A percentile compares a stretch with the other conserved stretches of the same genome.
phyloP scores from a whole-genome alignment of 2,888 invertebrate genomes.

The Trypoxylon attenuatum region DNA sequence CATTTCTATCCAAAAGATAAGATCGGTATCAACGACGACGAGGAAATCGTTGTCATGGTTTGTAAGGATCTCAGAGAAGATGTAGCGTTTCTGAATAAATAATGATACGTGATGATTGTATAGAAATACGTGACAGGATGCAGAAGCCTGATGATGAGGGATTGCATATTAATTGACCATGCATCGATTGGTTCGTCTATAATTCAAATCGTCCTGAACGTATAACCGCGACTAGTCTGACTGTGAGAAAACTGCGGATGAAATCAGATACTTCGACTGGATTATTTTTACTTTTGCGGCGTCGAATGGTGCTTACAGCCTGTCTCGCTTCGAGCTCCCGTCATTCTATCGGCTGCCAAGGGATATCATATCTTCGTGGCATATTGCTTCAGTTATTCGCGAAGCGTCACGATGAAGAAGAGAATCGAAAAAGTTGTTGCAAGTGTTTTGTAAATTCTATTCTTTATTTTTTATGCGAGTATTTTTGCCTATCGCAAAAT shows the following conservation, averaged over 20 bases:
- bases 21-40: not conserved
- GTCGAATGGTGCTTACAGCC: not conserved
- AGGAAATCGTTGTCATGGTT: not conserved
- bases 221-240: constrained; percentile 7
- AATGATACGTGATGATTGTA: not conserved
- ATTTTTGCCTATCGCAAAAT: too few relatives aligned
- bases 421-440: too few relatives aligned
- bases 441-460: too few relatives aligned
- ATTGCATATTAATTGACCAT: constrained; percentile 20
- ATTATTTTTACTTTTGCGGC: constrained; percentile 1
- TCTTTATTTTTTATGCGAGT: too few relatives aligned
- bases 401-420: not conserved
- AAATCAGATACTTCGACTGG: constrained; percentile 8
- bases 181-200: not conserved
- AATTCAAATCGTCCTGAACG: not conserved
- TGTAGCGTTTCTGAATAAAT: too few relatives aligned
- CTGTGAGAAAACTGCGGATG: constrained; percentile 1
- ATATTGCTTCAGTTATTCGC: not conserved
- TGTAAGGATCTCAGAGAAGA: too few relatives aligned
- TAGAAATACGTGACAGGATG: not conserved
- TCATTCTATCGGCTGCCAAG: not conserved
- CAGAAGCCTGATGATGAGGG: constrained; percentile 3
- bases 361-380: not conserved
- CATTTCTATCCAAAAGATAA: not conserved
- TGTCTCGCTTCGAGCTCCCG: not conserved